A percentile compares a stretch with the other conserved stretches of the same genome.
Conservation (phyloP, 1,140 invertebrate genomes). For the Muscidifurax raptorellus region DNA sequence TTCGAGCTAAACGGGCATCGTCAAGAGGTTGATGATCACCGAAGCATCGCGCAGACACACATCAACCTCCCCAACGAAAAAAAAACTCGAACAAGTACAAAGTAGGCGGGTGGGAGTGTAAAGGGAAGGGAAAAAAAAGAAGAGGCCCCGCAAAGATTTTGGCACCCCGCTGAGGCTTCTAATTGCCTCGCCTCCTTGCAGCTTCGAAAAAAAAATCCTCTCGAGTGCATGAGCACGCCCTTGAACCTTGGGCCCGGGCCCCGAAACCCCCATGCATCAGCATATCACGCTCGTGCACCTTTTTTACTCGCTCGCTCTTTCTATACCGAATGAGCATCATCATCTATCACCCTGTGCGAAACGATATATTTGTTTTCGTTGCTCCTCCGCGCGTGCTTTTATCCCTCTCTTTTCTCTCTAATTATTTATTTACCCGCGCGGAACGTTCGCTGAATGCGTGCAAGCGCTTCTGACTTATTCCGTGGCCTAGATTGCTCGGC, state of each 20-base stretch:
- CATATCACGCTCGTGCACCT: constrained; percentile 39
- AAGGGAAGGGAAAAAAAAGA: constrained; percentile 19
- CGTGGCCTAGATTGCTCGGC: no score
- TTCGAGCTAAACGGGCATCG: not conserved
- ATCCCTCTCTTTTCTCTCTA: constrained; percentile 60
- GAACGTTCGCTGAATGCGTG: not conserved
- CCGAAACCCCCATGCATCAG: constrained; percentile 62
- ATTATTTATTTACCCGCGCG: constrained; percentile 68
- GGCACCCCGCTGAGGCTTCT: constrained; percentile 72
- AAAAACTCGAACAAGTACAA: constrained; percentile 4
- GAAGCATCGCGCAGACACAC: constrained; percentile 6
- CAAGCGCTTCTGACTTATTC: not conserved
- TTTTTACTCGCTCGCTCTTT: constrained; percentile 56
- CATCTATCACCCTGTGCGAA: constrained; percentile 74
- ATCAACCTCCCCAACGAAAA: constrained; percentile 12
- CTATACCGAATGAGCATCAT: constrained; percentile 67
- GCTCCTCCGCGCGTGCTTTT: not conserved
- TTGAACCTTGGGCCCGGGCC: constrained; percentile 64
- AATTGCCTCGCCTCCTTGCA: constrained; percentile 71
- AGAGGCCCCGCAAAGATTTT: constrained; percentile 68
- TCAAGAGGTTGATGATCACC: constrained; percentile 53
- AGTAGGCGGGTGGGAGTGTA: constrained; percentile 15
- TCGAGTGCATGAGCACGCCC: constrained; percentile 63
- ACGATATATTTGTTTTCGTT: constrained; percentile 75
- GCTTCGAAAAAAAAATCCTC: constrained; percentile 56